Conservation (phyloP, 2,797 vertebrate genomes). For the Thalassophryne amazonica region DNA sequence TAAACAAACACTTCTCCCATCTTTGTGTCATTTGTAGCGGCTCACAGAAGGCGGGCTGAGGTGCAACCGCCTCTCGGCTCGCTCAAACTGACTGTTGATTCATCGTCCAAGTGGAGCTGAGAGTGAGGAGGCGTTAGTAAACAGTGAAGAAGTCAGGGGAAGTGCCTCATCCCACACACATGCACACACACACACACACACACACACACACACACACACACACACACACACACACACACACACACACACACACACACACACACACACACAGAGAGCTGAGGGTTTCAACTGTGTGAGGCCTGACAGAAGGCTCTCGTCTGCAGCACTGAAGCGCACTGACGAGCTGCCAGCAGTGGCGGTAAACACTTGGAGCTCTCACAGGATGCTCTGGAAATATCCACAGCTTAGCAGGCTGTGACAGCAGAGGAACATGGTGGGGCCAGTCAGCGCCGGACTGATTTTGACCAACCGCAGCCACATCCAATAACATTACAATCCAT, state of each 20-base stretch:
- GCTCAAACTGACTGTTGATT: conserved; percentile 15
- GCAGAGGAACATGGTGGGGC: conserved; percentile 30
- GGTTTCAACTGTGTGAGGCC: conserved; percentile 26
- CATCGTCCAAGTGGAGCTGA: background rate
- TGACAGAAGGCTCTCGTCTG: conserved; percentile 32
- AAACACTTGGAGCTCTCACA: conserved; percentile 70
- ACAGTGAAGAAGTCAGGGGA: conserved; percentile 58
- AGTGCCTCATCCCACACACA: conserved; percentile 53
- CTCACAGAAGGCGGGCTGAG: conserved; percentile 6
- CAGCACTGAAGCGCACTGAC: conserved; percentile 11
- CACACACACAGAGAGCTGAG: conserved; percentile 10
- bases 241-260: conserved; percentile 16
- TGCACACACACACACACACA: conserved; percentile 16
- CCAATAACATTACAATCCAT: background rate
- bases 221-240: conserved; percentile 28
- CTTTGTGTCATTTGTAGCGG: conserved; percentile 7
- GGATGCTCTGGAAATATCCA: conserved; percentile 79
- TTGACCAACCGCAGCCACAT: conserved; percentile 18
- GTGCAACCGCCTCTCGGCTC: background rate
- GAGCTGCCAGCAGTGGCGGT: conserved; percentile 52
- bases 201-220: conserved; percentile 9
- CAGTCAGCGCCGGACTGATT: conserved; percentile 13
- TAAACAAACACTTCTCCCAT: conserved; percentile 39
- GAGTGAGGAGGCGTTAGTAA: conserved; percentile 51
- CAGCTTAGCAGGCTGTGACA: conserved; percentile 37